Evolutionary conservation across 2,113 vertebrate genomes (phyloP), one percentile per base, ranked within the genome.

Genomic region (Pomatorhinus ruficollis): DNA sequence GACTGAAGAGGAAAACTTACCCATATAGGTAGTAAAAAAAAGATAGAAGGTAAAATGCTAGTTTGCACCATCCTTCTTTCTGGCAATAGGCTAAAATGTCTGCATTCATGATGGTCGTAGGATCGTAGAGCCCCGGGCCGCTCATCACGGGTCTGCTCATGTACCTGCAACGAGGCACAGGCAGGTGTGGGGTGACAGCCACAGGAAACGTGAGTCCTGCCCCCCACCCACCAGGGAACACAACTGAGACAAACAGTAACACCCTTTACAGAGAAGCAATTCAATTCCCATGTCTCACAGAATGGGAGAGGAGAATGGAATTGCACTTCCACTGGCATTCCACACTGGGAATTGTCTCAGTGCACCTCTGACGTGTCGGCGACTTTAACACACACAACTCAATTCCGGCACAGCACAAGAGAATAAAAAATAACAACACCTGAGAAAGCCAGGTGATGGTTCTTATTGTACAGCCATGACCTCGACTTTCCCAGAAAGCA

Each of bases 11-110:
- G 21, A 50, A 21, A 69, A 82, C 98, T 96, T 98, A 99, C 99
- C 99, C 99, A 28, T 99, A 99, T 94, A 99, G 98, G 98, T 99
- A 99, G 98, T 99, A 99, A 98, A 99, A 99, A 98, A 99, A 99
- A 5, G 99, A 99, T 74, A 99, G 98, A 87, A 99, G 99, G 97
- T 99, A 99, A 98, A 99, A 99, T 49, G 99, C 99, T 98, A 99
- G 98, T 97, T 99, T 99, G 98, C 99, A 99, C 99, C 99, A 99
- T 97, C 99, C 99, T 97, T 99, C 99, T 96, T 99, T 99, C 98
- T 99, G 99, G 98, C 99, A 99, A 97, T 99, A 99, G 15, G 99
- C 99, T 98, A 99, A 97, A 97, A 99, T 99, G 96, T 99, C 99
- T 77, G 99, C 99, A 23, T 99, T 99, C 99, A 99, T 99, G 98